Evolutionary conservation across 2,797 vertebrate genomes (phyloP), one percentile per base, ranked within the genome.

Genomic region (Propithecus perrieri): DNA sequence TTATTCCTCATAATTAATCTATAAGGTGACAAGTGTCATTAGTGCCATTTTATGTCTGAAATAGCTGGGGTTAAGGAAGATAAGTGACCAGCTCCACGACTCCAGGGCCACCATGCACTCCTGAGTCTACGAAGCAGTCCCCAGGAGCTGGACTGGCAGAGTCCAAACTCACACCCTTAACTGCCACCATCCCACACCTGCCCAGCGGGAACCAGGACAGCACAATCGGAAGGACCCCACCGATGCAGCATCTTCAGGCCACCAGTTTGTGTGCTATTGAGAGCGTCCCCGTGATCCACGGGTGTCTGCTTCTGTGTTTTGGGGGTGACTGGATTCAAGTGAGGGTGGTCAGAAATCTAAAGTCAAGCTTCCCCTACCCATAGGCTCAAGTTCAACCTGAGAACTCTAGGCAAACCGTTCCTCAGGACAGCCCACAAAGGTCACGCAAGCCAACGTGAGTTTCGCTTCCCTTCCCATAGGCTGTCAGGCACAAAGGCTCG

Each of bases 171-270:
- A 15, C 1, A 75, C 33, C 22, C 24, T 69, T 28, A 74, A 26
- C 26, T 35, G 7, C 63, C 33, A 9, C 71, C 22, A 78, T 46
- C 69, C 20, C 43, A 61, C 43, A 53, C 1, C 38, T 24, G 17
- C 7, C 74, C 22, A 26, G 65, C 0, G 0, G n/a, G 18, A 94
- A 26, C 43, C 3, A 4, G n/a, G 38, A 41, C 15, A 43, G 61
- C 43, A 35, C 35, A 61, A 18, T 4, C 38, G 12, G 18, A 43
- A 67, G 61, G 61, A 24, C 4, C 26, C 50, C 14, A 4, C 4
- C 0, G 1, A 35, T 0, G 3, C 26, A 1, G 2, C 7, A 1
- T 8, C 53, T 30, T 46, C 4, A 15, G 33, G 38, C 69, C 28
- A n/a, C 84, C 26, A 26, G 18, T 26, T 1, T 10, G 18, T 4